Conservation (phyloP, 2,888 invertebrate genomes). For the Parnassius smintheus region DNA sequence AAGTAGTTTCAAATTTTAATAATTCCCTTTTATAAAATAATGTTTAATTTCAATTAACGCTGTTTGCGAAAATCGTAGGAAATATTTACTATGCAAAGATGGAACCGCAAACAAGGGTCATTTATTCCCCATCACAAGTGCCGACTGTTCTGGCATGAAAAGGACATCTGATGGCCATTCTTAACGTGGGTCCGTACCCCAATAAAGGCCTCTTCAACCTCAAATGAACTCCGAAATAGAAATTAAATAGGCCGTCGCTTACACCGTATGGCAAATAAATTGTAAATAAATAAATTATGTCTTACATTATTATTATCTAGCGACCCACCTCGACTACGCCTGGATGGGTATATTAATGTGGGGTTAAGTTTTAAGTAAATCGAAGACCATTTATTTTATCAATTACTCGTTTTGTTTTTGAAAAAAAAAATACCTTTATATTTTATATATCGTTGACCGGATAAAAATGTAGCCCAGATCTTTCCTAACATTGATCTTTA, state of each 20-base stretch:
- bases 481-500: too few species aligned
- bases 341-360: too few species aligned
- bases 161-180: constrained; percentile 43
- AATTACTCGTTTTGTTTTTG: too few species aligned
- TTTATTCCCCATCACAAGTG: constrained; percentile 54
- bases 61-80: constrained; percentile 5
- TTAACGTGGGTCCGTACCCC: constrained; percentile 48
- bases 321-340: too few species aligned
- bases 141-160: constrained; percentile 41
- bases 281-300: background rate
- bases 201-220: constrained; percentile 57
- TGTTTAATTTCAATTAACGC: constrained; percentile 6
- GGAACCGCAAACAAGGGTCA: constrained; percentile 45
- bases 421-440: too few species aligned
- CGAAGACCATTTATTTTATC: too few species aligned
- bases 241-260: constrained; percentile 50
- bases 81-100: constrained; percentile 14
- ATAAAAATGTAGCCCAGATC: too few species aligned
- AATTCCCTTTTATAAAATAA: too few species aligned
- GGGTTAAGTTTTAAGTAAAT: too few species aligned
- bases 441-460: too few species aligned
- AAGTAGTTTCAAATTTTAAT: too few species aligned
- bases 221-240: constrained; percentile 66
- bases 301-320: too few species aligned
- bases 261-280: constrained; percentile 36